phyloP scores from a whole-genome alignment of 2,888 invertebrate species.

The Oscheius sp. region DNA sequence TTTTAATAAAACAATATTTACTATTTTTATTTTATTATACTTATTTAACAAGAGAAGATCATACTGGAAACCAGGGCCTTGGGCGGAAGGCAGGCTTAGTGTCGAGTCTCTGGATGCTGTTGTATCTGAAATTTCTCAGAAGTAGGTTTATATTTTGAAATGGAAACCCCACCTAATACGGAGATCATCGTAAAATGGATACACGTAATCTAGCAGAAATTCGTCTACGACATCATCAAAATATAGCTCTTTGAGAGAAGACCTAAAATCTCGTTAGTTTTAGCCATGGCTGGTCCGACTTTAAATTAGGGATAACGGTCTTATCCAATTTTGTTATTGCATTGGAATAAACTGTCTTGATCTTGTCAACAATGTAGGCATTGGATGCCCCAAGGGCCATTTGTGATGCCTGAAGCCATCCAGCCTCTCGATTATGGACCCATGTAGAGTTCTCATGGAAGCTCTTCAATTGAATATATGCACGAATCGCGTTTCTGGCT shows the following conservation, averaged over 20 bases:
- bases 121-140: conserved; percentile 29
- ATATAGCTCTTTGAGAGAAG: conserved; percentile 39
- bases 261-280: conserved; percentile 8
- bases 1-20: not conserved
- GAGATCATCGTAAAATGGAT: conserved; percentile 42
- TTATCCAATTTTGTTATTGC: conserved; percentile 43
- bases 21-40: not conserved
- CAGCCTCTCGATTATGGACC: conserved; percentile 53
- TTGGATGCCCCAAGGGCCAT: conserved; percentile 42
- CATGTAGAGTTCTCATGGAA: conserved; percentile 53
- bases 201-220: conserved; percentile 39
- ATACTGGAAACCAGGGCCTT: conserved; percentile 44
- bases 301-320: conserved; percentile 23
- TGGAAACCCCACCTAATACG: conserved; percentile 29
- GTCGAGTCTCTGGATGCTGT: conserved; percentile 35
- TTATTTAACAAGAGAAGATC: too few relatives aligned
- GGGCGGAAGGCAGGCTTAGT: conserved; percentile 35
- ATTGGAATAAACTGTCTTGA: conserved; percentile 40
- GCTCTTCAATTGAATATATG: conserved; percentile 40
- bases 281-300: not conserved
- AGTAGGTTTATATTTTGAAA: not conserved
- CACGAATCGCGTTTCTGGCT: conserved; percentile 45
- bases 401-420: conserved; percentile 46
- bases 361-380: conserved; percentile 45
- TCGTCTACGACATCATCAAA: conserved; percentile 43